Conservation (phyloP, 1,140 invertebrate species). For the Muscidifurax raptorellus region DNA sequence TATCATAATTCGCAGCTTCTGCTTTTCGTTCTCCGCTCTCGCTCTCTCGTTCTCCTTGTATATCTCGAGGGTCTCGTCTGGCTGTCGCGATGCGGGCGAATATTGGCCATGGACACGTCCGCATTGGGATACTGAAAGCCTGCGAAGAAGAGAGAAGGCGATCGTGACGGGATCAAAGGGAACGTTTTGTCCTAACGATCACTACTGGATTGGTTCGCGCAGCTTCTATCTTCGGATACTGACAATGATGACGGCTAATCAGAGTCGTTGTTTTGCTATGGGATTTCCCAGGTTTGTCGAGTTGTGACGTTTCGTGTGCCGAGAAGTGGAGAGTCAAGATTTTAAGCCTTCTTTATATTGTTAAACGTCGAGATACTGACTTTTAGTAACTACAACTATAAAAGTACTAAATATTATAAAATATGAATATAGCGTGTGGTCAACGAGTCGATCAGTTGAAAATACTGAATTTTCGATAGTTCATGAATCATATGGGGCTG, state of each 20-base stretch:
- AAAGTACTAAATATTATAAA: no score
- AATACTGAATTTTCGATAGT: not conserved
- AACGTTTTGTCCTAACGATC: conserved; percentile 51
- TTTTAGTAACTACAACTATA: no score
- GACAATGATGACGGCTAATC: conserved; percentile 26
- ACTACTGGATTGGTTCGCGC: not conserved
- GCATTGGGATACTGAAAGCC: not conserved
- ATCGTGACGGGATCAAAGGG: conserved; percentile 65
- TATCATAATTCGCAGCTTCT: conserved; percentile 68
- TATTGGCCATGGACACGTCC: conserved; percentile 28
- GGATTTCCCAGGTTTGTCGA: not conserved
- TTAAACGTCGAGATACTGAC: no score
- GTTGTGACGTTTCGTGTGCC: not conserved
- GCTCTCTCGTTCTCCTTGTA: not conserved
- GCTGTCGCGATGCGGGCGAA: conserved; percentile 60
- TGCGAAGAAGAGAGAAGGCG: not conserved
- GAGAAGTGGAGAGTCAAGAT: not conserved
- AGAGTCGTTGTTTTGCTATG: not conserved
- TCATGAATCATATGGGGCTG: not conserved
- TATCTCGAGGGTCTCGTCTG: conserved; percentile 58
- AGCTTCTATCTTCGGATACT: not conserved
- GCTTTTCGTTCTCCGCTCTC: conserved; percentile 54
- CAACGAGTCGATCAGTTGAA: not conserved
- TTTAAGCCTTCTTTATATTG: no score
- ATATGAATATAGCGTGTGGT: no score